phyloP scores from a whole-genome alignment of 2,797 vertebrate genomes.

The Adelosebastes latens region DNA sequence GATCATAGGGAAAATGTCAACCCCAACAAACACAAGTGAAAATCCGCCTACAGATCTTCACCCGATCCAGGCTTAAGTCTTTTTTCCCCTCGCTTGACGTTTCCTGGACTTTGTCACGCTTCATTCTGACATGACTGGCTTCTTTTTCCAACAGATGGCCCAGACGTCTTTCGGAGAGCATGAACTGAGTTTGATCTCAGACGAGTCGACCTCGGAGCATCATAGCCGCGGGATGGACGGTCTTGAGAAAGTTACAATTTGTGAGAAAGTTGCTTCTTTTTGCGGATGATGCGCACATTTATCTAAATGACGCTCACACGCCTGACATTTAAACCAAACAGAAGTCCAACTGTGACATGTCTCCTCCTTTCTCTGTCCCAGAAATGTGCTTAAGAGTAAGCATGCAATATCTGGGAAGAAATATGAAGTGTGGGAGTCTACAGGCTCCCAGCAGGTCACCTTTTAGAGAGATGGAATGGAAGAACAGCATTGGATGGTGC shows the following conservation, averaged over 20 bases:
- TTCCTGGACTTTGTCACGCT: conserved; percentile 65
- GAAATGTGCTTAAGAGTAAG: conserved; percentile 47
- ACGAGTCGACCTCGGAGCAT: conserved; percentile 20
- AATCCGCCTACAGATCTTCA: conserved; percentile 48
- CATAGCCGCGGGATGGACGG: background rate
- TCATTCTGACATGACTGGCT: conserved; percentile 55
- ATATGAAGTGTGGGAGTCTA: conserved; percentile 54
- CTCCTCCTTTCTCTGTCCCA: conserved; percentile 27
- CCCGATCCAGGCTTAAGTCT: conserved; percentile 16
- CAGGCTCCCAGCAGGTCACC: conserved; percentile 36
- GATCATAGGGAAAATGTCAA: conserved; percentile 49
- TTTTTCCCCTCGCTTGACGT: background rate
- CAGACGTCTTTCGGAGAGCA: conserved; percentile 18
- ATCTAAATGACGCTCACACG: conserved; percentile 46
- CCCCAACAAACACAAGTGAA: conserved; percentile 51
- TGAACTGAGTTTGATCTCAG: conserved; percentile 31
- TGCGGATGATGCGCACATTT: conserved; percentile 36
- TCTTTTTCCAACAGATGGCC: conserved; percentile 48
- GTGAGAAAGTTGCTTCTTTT: conserved; percentile 8
- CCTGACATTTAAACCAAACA: conserved; percentile 31
- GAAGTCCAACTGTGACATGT: conserved; percentile 26
- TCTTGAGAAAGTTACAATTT: conserved; percentile 43
- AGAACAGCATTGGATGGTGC: conserved; percentile 36
- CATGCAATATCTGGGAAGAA: conserved; percentile 50
- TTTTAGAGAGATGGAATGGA: conserved; percentile 46